Evolutionary conservation across 2,888 invertebrate species (phyloP).

Genomic region (Xestia sexstrigata): DNA sequence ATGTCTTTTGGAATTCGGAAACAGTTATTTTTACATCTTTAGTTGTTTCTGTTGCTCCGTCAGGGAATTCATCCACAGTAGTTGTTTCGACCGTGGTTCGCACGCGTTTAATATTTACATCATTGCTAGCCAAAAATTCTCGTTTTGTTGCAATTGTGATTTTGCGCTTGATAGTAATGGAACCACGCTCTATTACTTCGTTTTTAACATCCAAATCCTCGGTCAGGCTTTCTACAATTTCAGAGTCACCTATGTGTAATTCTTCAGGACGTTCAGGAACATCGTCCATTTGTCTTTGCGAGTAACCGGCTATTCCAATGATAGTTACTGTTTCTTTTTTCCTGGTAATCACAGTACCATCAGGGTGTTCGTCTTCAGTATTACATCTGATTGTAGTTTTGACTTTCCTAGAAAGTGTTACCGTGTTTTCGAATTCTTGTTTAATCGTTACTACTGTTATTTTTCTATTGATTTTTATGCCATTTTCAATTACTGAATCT

Average conservation of each 20-base stretch:
- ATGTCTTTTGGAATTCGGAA: slow-evolving; percentile 87
- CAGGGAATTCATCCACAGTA: slow-evolving; percentile 87
- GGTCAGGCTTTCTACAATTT: slow-evolving; percentile 83
- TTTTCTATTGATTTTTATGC: slow-evolving; percentile 78
- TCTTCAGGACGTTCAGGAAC: slow-evolving; percentile 72
- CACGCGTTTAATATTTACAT: slow-evolving; percentile 89
- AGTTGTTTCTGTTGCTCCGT: slow-evolving; percentile 90
- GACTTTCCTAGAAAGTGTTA: slow-evolving; percentile 78
- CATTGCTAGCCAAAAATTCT: slow-evolving; percentile 87
- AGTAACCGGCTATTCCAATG: slow-evolving; percentile 79
- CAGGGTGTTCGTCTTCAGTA: slow-evolving; percentile 84
- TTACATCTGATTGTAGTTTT: slow-evolving; percentile 81
- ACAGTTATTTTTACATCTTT: slow-evolving; percentile 89
- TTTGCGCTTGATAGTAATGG: slow-evolving; percentile 81
- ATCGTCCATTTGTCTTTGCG: slow-evolving; percentile 65
- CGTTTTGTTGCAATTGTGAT: slow-evolving; percentile 87
- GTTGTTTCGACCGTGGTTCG: slow-evolving; percentile 90
- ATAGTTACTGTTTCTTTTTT: slow-evolving; percentile 86
- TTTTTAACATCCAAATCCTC: slow-evolving; percentile 85
- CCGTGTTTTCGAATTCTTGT: slow-evolving; percentile 81
- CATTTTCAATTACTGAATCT: slow-evolving; percentile 78
- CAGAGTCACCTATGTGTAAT: slow-evolving; percentile 78
- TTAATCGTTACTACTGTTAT: slow-evolving; percentile 80
- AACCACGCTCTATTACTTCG: slow-evolving; percentile 81
- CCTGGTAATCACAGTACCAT: slow-evolving; percentile 84